phyloP scores from a whole-genome alignment of 1,140 invertebrate genomes.

The Heliconius congener region DNA sequence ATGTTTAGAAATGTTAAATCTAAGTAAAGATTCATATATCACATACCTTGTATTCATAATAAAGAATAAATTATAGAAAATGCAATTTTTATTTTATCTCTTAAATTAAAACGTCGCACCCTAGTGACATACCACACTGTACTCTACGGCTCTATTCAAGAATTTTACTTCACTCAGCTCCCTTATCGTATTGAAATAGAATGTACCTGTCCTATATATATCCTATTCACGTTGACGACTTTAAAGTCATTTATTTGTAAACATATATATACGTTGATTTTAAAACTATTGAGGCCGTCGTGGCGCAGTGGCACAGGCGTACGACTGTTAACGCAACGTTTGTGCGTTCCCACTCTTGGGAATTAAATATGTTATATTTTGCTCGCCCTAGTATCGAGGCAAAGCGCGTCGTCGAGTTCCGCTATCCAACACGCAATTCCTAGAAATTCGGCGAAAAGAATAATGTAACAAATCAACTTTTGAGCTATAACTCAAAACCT shows the following conservation, averaged over 20 bases:
- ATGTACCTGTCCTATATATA: background rate
- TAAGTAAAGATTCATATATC: too few species aligned
- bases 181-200: background rate
- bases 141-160: conserved; percentile 3
- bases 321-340: background rate
- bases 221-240: background rate
- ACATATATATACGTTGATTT: background rate
- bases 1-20: too few species aligned
- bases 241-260: background rate
- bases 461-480: too few species aligned
- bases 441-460: too few species aligned
- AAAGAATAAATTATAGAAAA: background rate
- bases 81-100: background rate
- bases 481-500: too few species aligned
- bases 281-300: background rate
- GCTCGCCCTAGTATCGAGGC: too few species aligned
- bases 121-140: background rate
- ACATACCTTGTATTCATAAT: too few species aligned
- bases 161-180: background rate
- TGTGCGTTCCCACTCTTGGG: background rate
- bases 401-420: too few species aligned
- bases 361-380: too few species aligned
- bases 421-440: too few species aligned
- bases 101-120: background rate
- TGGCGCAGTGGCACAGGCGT: background rate